phyloP scores from a whole-genome alignment of 2,113 vertebrate genomes.

The Zosterops japonicus region DNA sequence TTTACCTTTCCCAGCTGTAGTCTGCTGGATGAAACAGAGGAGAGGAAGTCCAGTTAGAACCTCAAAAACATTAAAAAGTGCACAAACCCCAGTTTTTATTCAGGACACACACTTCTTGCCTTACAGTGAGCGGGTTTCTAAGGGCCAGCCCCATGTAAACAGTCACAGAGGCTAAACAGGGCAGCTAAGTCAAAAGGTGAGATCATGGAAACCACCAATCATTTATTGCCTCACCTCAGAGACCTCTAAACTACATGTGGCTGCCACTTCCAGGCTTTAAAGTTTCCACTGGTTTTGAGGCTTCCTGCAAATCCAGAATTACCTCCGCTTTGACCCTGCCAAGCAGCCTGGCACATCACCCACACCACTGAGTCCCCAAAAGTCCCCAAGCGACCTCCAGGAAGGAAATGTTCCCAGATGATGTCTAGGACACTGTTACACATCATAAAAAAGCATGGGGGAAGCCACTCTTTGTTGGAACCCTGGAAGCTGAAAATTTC shows the following conservation, averaged over 20 bases:
- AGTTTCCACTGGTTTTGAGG: not conserved
- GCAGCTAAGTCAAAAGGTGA: constrained; percentile 44
- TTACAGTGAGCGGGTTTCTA: not conserved
- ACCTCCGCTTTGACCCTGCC: not conserved
- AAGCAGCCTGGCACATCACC: not conserved
- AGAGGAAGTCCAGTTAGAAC: not conserved
- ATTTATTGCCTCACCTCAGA: constrained; percentile 14
- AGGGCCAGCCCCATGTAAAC: constrained; percentile 1
- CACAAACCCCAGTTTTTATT: not conserved
- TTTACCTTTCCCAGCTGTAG: not conserved
- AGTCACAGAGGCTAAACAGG: not conserved
- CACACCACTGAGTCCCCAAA: not conserved
- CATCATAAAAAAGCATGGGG: rapidly evolving
- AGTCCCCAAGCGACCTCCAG: not conserved
- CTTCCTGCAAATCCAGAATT: not conserved
- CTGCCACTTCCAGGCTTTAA: not conserved
- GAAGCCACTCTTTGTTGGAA: not conserved
- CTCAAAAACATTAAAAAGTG: not conserved
- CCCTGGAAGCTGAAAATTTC: too few species aligned
- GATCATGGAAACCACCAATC: constrained; percentile 52
- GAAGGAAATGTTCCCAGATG: not conserved
- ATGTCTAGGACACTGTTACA: rapidly evolving
- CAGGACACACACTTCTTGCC: not conserved
- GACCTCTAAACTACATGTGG: not conserved
- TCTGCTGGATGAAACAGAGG: not conserved